A percentile compares a stretch with the other conserved stretches of the same genome.
phyloP scores from a whole-genome alignment of 2,888 invertebrate species.

The Pseudococcus jackbeardsleyi region DNA sequence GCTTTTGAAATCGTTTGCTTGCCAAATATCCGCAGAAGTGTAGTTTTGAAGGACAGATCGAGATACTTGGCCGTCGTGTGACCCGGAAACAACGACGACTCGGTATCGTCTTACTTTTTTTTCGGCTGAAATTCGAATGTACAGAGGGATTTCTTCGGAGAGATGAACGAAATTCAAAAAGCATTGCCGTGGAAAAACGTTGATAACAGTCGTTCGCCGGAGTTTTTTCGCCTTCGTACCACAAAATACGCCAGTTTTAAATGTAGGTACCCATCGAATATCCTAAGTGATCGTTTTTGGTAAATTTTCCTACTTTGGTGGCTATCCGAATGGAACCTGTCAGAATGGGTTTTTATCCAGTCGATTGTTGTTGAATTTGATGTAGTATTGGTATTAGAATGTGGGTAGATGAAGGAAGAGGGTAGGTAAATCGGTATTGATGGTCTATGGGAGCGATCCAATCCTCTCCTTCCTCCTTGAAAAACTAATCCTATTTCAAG shows the following conservation, averaged over 20 bases:
- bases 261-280: not conserved
- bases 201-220: not conserved
- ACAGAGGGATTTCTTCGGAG: not conserved
- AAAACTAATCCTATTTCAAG: no score
- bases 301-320: not conserved
- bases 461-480: no score
- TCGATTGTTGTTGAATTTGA: conserved; percentile 1
- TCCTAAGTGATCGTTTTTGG: not conserved
- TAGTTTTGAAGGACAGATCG: not conserved
- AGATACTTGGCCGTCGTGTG: not conserved
- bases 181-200: conserved; percentile 18
- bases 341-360: not conserved
- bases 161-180: conserved; percentile 5
- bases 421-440: no score
- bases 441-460: no score
- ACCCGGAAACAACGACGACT: not conserved
- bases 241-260: not conserved
- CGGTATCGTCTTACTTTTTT: not conserved
- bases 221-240: not conserved
- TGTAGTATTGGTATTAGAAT: not conserved
- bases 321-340: not conserved
- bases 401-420: no score
- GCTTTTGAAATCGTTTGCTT: not conserved
- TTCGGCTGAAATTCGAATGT: not conserved
- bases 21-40: not conserved